Evolutionary conservation across 2,113 vertebrate species (phyloP).

Genomic region (Morone chrysops): DNA sequence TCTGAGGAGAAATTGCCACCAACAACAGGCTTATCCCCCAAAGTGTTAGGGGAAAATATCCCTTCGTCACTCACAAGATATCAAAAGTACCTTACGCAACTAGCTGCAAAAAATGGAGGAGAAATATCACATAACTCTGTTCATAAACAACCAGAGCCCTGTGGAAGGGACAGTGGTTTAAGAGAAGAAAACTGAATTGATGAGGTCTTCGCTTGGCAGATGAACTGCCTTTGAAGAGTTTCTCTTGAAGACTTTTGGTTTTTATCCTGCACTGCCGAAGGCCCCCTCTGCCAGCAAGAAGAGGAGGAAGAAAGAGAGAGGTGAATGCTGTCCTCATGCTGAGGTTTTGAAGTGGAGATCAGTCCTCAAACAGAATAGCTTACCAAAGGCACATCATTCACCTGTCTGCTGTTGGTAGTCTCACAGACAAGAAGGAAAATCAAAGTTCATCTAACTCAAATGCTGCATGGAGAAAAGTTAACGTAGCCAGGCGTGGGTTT

Average conservation of each 20-base stretch:
- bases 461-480: conserved; percentile 26
- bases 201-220: conserved; percentile 48
- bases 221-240: conserved; percentile 76
- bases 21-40: conserved; percentile 45
- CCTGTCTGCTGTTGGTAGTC: conserved; percentile 61
- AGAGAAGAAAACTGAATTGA: conserved; percentile 49
- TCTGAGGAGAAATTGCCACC: conserved; percentile 26
- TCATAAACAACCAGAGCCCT: conserved; percentile 38
- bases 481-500: not conserved
- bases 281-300: conserved; percentile 41
- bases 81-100: conserved; percentile 74
- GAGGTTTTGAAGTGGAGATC: conserved; percentile 77
- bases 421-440: conserved; percentile 51
- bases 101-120: conserved; percentile 53
- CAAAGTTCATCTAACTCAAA: conserved; percentile 56
- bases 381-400: conserved; percentile 72
- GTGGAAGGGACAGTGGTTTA: conserved; percentile 49
- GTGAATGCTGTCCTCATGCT: conserved; percentile 64
- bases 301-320: conserved; percentile 59
- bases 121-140: conserved; percentile 27
- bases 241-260: conserved; percentile 60
- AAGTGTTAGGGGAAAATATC: conserved; percentile 42
- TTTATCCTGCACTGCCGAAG: conserved; percentile 57
- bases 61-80: conserved; percentile 49
- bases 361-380: conserved; percentile 80